Percentiles rank a stretch among this genome's conserved stretches.
These are phyloP conservation scores for Agyllia agylla DNA, from an alignment of 2,888 invertebrate species.

Conservation along the genomic window DNA sequence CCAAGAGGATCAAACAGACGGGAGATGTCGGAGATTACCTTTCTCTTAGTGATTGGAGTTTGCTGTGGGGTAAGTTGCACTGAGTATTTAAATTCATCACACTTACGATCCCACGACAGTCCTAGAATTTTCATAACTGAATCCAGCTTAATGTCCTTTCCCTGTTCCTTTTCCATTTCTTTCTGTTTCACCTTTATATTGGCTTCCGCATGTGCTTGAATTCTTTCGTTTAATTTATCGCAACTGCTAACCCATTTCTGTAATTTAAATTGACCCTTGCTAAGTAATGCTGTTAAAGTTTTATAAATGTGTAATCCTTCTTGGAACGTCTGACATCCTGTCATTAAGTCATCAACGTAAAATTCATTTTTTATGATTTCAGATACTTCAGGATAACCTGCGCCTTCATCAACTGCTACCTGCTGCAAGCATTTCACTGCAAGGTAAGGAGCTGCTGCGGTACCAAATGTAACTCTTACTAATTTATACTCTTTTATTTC, in stretches of 20 bases:
- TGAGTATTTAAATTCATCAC: not conserved
- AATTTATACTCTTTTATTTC: not conserved
- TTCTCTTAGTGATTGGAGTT: not conserved
- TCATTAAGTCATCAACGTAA: constrained; percentile 2
- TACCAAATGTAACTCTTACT: not conserved
- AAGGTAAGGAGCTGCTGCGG: not conserved
- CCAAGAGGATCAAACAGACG: not conserved
- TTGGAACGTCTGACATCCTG: not conserved
- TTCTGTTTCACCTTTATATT: not conserved
- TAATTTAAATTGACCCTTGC: not conserved
- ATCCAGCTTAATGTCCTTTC: not conserved
- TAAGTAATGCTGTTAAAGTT: not conserved
- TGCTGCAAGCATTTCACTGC: not conserved
- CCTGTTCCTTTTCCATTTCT: not conserved
- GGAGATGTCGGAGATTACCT: not conserved
- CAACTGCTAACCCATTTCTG: not conserved
- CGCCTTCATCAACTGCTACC: not conserved
- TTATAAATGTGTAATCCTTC: not conserved
- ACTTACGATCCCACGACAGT: not conserved
- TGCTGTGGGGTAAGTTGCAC: not conserved
- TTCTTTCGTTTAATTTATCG: not conserved
- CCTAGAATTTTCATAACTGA: not conserved
- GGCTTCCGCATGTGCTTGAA: not conserved
- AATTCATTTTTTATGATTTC: not conserved
- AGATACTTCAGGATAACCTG: not conserved